Base-by-base conservation (phyloP, 2,797 vertebrate species). In the Okamejei kenojei region DNA sequence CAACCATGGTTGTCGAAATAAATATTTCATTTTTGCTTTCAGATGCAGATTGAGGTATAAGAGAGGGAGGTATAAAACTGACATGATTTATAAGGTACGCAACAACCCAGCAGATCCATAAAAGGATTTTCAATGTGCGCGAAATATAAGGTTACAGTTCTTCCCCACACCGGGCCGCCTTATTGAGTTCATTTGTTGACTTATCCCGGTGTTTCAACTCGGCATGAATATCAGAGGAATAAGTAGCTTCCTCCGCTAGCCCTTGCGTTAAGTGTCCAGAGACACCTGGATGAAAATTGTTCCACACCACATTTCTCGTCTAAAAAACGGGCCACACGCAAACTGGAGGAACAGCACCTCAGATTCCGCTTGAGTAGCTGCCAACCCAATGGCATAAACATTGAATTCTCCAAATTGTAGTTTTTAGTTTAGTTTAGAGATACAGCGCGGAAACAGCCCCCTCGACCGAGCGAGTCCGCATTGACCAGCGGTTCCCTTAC, bases 121-220 rank as follows among this genome's bases (percentile, higher is more conserved):
- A 82, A 82, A 17, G 29, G 81, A 61, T 84, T 29, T n/a, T 61
- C 9, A 84, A 61, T n/a, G 54, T 61, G 54, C 0, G 11, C 54
- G 80, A 82, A 82, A 58, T 58, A 82, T 82, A n/a, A 82, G 58
- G 80, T 29, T 82, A 82, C 23, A 82, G 1, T 82, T 58, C 80
- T 13, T 45, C 45, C 54, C 45, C 80, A 82, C 29, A 26, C 45
- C 0, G 26, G 10, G 80, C 21, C 45, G 8, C 38, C 38, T 38
- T 17, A 35, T 54, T 45, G 79, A 38, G 79, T 19, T 81, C 35
- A 81, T 54, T 81, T 81, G 15, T 45, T 81, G 17, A 80, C 35
- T 80, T 45, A 35, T 80, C 32, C 35, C 32, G 15, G 32, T 35
- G 35, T 38, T 38, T 19, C 38, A 38, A 38, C 21, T 81, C 32